Evolutionary conservation across 2,888 invertebrate genomes (phyloP).

Genomic region (Calliopum simillimum): DNA sequence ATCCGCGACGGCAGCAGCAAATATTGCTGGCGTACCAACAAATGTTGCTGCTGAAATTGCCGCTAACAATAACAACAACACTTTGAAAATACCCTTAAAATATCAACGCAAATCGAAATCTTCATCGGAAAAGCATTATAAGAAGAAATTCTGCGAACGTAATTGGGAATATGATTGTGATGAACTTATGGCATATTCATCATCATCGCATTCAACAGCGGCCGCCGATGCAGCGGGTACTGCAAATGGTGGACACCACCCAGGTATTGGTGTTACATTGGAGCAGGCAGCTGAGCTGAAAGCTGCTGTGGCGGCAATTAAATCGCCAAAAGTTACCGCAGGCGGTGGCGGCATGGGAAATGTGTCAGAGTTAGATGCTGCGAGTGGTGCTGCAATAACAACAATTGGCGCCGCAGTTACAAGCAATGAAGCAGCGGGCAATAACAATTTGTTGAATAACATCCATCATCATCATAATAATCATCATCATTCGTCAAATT

Average conservation of each 20-base stretch:
- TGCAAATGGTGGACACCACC: conserved; percentile 24
- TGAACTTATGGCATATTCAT: conserved; percentile 59
- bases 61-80: conserved; percentile 41
- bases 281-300: conserved; percentile 16
- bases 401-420: neutral
- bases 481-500: conserved; percentile 9
- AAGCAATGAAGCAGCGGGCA: conserved; percentile 25
- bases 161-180: conserved; percentile 72
- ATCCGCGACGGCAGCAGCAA: conserved; percentile 43
- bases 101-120: conserved; percentile 71
- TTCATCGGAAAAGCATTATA: conserved; percentile 76
- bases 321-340: conserved; percentile 50
- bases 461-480: conserved; percentile 31
- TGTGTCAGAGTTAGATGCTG: neutral
- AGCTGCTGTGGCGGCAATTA: conserved; percentile 36
- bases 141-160: conserved; percentile 87
- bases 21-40: neutral
- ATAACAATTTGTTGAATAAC: conserved; percentile 14
- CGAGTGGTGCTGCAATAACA: neutral
- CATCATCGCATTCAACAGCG: conserved; percentile 47
- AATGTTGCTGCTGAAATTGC: conserved; percentile 26
- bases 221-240: conserved; percentile 61
- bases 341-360: conserved; percentile 21
- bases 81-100: conserved; percentile 70
- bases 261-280: conserved; percentile 50